phyloP scores from a whole-genome alignment of 2,113 vertebrate species.

The Nothocercus julius region DNA sequence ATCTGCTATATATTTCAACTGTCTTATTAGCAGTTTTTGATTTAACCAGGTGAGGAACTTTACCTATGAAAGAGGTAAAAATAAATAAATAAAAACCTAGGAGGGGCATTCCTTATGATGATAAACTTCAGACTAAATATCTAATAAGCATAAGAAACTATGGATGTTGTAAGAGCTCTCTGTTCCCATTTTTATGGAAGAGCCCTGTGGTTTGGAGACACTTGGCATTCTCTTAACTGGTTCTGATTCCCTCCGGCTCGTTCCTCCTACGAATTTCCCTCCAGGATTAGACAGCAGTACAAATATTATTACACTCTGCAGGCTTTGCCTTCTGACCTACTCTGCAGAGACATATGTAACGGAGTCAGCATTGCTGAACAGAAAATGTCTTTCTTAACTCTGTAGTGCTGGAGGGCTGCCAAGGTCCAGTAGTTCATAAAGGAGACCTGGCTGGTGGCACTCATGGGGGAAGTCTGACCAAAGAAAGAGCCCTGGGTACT shows the following conservation, averaged over 20 bases:
- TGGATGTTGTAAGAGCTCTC: background rate
- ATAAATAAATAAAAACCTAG: background rate
- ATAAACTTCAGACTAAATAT: background rate
- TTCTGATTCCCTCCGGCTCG: background rate
- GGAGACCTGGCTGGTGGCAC: background rate
- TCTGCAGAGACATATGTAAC: slow-evolving; percentile 28
- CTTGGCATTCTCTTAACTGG: slow-evolving; percentile 36
- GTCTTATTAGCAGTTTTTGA: background rate
- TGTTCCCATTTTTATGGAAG: slow-evolving; percentile 20
- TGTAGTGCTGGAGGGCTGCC: background rate
- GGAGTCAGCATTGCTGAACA: background rate
- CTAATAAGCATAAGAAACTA: slow-evolving; percentile 38
- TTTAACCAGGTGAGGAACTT: slow-evolving; percentile 41
- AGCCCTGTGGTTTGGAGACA: background rate
- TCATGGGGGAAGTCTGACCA: background rate
- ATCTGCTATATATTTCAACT: slow-evolving; percentile 32
- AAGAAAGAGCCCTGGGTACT: background rate
- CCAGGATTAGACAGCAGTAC: slow-evolving; percentile 33
- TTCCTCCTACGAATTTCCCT: background rate
- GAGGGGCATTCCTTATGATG: background rate
- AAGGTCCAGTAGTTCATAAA: slow-evolving; percentile 11
- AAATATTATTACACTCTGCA: slow-evolving; percentile 50
- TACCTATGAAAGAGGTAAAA: slow-evolving; percentile 20
- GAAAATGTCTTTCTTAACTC: slow-evolving; percentile 41
- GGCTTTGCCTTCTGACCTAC: slow-evolving; percentile 45